phyloP scores from a whole-genome alignment of 2,113 vertebrate species.

The Thalassarche chlororhynchos region DNA sequence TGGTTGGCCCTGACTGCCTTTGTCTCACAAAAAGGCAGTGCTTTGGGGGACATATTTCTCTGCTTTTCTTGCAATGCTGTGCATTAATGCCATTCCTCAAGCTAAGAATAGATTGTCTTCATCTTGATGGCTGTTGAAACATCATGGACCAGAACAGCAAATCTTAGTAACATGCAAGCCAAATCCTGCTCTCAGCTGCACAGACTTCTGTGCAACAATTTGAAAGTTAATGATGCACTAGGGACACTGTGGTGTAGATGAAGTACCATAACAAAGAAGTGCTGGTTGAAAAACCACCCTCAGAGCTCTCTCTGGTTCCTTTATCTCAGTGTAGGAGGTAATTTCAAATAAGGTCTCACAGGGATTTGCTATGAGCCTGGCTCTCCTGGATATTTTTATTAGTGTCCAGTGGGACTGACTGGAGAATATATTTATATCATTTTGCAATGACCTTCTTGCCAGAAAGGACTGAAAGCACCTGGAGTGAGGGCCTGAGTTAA shows the following conservation, averaged over 20 bases:
- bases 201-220: neutral
- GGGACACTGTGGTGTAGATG: slow-evolving; percentile 16
- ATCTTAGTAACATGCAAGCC: neutral
- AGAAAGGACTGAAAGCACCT: neutral
- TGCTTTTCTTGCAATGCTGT: neutral
- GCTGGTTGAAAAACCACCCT: slow-evolving; percentile 1
- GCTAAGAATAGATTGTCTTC: slow-evolving; percentile 1
- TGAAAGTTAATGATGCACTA: neutral
- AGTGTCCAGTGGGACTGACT: neutral
- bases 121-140: slow-evolving; percentile 18
- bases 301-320: neutral
- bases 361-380: neutral
- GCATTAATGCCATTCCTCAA: neutral
- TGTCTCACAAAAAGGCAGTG: neutral
- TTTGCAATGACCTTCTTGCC: neutral
- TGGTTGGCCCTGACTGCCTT: neutral
- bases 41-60: neutral
- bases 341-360: neutral
- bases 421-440: neutral
- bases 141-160: neutral
- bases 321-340: neutral
- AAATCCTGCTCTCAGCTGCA: neutral
- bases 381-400: neutral
- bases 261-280: neutral
- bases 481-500: neutral